Base-by-base conservation (phyloP, 2,888 invertebrate genomes). In the Parasteatoda lunata region DNA sequence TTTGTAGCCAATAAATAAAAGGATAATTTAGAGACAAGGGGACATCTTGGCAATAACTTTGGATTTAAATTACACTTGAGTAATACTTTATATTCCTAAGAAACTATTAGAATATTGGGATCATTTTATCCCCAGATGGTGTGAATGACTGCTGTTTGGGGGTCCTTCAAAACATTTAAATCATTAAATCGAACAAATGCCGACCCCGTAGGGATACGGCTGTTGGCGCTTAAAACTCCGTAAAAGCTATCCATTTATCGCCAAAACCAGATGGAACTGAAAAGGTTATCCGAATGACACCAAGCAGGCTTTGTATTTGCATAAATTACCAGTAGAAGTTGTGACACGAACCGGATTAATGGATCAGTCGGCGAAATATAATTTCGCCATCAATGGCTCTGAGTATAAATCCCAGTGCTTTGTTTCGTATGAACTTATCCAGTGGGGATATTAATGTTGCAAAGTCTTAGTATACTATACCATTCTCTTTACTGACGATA, bases 161-260 rank as follows among this genome's bases (percentile, higher is more conserved):
- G n/a, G 59, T 59, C n/a, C 59, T 59, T 59, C 48, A 15, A 30
- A 30, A 30, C 68, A 11, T 66, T 77, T 66, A 30, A 77, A 77
- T 77, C 77, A 77, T 77, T 69, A 77, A 77, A 77, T 69, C 77
- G 77, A 77, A 77, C 77, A 77, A 77, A 77, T 77, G 75, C 75
- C 45, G 47, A 64, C 66, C 66, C 49, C 51, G 66, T 66, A 49
- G 30, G 48, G 51, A 49, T 47, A 48, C 64, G n/a, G 69, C 69
- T 15, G 72, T 59, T 59, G 72, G 72, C 52, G 77, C 69, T 45
- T 54, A 70, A 69, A 69, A 77, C 51, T 77, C 72, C 59, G 9
- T n/a, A 3, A 59, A n/a, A 7, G 59, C 59, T 73, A 52, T 68
- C 80, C 80, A 72, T 72, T 80, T 71, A 66, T 72, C 72, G 72